These are phyloP conservation scores for Acanthisitta chloris DNA, from an alignment of 2,113 vertebrate genomes.

Conservation along the genomic window DNA sequence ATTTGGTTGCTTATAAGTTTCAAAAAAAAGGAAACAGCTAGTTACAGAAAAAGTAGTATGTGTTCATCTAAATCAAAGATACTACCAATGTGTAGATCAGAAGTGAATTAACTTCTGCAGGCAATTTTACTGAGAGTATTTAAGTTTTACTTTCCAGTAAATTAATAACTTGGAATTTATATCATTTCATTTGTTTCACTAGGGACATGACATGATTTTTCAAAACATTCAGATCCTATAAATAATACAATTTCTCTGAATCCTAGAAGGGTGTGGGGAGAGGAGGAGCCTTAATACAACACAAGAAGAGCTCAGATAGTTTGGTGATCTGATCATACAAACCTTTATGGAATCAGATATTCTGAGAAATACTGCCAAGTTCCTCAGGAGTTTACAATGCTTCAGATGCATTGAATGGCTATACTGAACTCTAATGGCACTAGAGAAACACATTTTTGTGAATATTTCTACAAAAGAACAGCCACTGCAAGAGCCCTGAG, in stretches of 20 bases:
- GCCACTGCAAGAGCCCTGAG: not conserved
- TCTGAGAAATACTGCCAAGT: not conserved
- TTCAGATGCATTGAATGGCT: not conserved
- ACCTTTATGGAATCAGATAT: not conserved
- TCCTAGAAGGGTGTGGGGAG: not conserved
- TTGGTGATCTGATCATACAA: not conserved
- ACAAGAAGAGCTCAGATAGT: not conserved
- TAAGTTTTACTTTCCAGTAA: not conserved
- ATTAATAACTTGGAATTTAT: not conserved
- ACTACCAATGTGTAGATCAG: not conserved
- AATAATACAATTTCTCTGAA: not conserved
- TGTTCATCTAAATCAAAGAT: not conserved
- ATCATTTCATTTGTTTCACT: not conserved
- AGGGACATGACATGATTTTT: not conserved
- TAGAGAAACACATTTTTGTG: not conserved
- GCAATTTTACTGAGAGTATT: not conserved
- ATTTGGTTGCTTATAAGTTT: not conserved
- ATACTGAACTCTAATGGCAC: not conserved
- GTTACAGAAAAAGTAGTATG: not conserved
- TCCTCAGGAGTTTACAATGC: not conserved
- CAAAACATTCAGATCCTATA: not conserved
- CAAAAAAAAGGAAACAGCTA: not conserved
- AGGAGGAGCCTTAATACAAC: not conserved
- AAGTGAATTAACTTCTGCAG: not conserved
- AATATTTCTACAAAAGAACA: not conserved